Base-by-base conservation (phyloP, 2,797 vertebrate genomes). In the Sebastes iracundus region DNA sequence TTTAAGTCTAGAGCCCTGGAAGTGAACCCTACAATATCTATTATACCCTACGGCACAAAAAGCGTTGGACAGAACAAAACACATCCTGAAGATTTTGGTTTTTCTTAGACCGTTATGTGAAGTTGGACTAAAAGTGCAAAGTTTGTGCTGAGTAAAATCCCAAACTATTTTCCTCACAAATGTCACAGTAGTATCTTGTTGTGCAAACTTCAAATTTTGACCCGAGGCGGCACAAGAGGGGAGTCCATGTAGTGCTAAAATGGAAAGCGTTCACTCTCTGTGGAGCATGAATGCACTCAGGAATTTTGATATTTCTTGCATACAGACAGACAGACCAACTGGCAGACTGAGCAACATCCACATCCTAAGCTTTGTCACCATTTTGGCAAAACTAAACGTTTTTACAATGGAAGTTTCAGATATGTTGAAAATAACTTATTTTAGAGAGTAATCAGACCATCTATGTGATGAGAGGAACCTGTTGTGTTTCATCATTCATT, bases 241-340 rank as follows among this genome's bases (percentile, higher is more conserved):
- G 6, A 38, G 33, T 22, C 10, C 14, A 7, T 22, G n/a, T 5
- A 59, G 10, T 7, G 13, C 46, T 56, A 6, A 14, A 0, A 61
- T 35, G 0, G 16, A 56, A 82, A 70, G 1, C 6, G 38, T 64
- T 49, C 42, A 49, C 16, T 20, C 42, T n/a, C 55, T 61, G n/a
- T 28, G n/a, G 35, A 35, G 18, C 8, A 59, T 4, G 1, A 0
- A 42, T 42, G 38, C 0, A 0, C 5, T 38, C 35, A 38, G 35
- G 35, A 38, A 42, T 32, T 25, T 58, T 9, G 2, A 38, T 28
- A 61, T 68, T 55, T 75, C 14, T 38, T 71, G 35, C 38, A 22
- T 46, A 7, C 38, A 42, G 38, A 42, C 38, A 42, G 14, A 16
- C 0, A 42, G 38, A 42, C 38, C 38, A 42, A 42, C 38, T 42